Evolutionary conservation across 2,113 vertebrate genomes (phyloP).

Genomic region (Aspiorhynchus laticeps): DNA sequence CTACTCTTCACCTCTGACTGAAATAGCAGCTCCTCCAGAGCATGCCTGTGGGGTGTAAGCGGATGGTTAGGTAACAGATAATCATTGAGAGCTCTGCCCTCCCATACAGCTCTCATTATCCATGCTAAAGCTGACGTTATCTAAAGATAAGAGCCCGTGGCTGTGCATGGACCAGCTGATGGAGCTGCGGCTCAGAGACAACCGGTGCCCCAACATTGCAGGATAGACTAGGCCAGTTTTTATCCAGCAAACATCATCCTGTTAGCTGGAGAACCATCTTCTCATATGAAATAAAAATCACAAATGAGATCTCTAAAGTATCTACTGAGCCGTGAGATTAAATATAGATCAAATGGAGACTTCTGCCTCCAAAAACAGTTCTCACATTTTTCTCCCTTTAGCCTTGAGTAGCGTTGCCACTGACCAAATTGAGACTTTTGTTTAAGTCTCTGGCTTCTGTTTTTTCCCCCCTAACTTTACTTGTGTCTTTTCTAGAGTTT

Average conservation of each 20-base stretch:
- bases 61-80: conserved; percentile 72
- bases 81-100: conserved; percentile 62
- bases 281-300: background rate
- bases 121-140: conserved; percentile 69
- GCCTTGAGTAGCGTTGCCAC: too few species aligned
- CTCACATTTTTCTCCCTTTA: too few species aligned
- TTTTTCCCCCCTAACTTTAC: too few species aligned
- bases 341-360: background rate
- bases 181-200: conserved; percentile 62
- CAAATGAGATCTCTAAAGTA: background rate
- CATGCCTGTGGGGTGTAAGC: conserved; percentile 40
- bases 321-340: background rate
- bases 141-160: conserved; percentile 69
- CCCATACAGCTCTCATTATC: conserved; percentile 61
- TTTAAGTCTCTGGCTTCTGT: too few species aligned
- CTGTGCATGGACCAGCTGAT: conserved; percentile 63
- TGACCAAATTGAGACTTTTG: too few species aligned
- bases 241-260: background rate
- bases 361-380: background rate
- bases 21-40: conserved; percentile 51
- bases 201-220: conserved; percentile 41
- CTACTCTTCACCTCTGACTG: conserved; percentile 46
- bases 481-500: too few species aligned
- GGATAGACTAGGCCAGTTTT: background rate
- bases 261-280: background rate